Conservation (phyloP, 2,888 invertebrate species). For the Eucriotettix oculatus region DNA sequence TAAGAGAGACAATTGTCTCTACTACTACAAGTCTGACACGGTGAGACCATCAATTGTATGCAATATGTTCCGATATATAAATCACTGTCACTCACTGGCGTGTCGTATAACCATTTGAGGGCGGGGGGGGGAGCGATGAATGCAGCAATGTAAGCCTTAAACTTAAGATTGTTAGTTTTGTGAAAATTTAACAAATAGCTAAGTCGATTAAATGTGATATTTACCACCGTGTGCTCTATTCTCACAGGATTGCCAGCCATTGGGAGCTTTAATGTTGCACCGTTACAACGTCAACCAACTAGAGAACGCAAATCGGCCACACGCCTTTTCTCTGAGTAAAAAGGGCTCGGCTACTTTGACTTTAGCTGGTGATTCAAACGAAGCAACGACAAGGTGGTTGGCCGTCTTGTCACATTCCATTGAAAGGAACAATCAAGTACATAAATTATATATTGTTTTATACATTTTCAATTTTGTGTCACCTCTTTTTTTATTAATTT, state of each 20-base stretch:
- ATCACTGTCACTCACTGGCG: no score
- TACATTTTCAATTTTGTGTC: no score
- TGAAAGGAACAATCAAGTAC: conserved; percentile 50
- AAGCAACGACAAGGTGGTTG: conserved; percentile 57
- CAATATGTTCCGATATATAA: no score
- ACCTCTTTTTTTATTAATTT: no score
- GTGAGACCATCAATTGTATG: conserved; percentile 31
- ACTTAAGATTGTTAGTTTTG: no score
- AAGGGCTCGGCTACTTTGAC: conserved; percentile 54
- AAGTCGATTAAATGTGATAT: neutral
- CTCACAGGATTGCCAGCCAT: conserved; percentile 64
- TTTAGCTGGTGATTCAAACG: conserved; percentile 63
- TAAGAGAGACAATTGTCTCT: conserved; percentile 81
- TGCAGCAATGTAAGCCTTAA: no score
- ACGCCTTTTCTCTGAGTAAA: conserved; percentile 46
- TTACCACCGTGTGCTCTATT: neutral
- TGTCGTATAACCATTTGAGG: no score
- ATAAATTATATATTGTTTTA: neutral
- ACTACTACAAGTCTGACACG: conserved; percentile 84
- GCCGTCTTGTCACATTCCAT: conserved; percentile 63
- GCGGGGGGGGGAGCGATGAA: no score
- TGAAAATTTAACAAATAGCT: no score
- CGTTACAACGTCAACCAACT: conserved; percentile 62
- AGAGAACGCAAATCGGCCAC: conserved; percentile 45
- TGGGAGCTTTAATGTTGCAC: conserved; percentile 74